phyloP scores from a whole-genome alignment of 1,140 invertebrate genomes.

The Drosophila albomicans region DNA sequence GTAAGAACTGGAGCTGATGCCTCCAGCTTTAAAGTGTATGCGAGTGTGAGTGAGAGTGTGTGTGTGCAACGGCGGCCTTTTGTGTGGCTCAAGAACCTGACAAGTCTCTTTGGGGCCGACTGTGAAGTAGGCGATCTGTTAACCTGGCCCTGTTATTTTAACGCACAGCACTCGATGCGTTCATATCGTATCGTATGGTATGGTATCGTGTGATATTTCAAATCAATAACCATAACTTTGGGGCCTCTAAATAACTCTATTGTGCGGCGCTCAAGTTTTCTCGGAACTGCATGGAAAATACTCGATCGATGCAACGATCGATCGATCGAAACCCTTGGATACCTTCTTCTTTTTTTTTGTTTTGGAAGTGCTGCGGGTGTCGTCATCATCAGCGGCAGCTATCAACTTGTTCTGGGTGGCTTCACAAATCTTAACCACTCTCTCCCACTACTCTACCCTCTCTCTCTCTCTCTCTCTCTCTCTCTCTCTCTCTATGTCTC shows the following conservation, averaged over 20 bases:
- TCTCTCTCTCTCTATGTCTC: conserved; percentile 28
- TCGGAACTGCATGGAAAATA: conserved; percentile 61
- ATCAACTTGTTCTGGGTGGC: conserved; percentile 66
- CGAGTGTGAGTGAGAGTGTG: conserved; percentile 3
- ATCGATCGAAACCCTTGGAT: conserved; percentile 6
- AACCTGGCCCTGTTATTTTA: conserved; percentile 73
- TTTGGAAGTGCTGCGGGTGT: conserved; percentile 35
- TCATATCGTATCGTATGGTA: conserved; percentile 43
- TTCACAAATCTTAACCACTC: conserved; percentile 18
- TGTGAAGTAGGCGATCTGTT: conserved; percentile 49
- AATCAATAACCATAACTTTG: conserved; percentile 74
- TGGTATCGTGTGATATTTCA: conserved; percentile 75
- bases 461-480: neutral
- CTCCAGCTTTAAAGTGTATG: conserved; percentile 24
- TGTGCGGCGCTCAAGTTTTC: conserved; percentile 75
- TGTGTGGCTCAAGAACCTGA: conserved; percentile 57
- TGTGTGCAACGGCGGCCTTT: conserved; percentile 39
- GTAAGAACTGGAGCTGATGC: conserved; percentile 13
- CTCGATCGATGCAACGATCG: conserved; percentile 17
- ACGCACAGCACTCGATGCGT: conserved; percentile 47
- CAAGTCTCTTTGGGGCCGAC: conserved; percentile 23
- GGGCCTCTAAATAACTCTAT: conserved; percentile 79
- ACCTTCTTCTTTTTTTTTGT: no score
- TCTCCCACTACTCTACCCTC: conserved; percentile 10
- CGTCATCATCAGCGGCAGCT: conserved; percentile 19